These are phyloP conservation scores for Drosophila mimica DNA, from an alignment of 2,888 invertebrate species.

Conservation along the genomic window DNA sequence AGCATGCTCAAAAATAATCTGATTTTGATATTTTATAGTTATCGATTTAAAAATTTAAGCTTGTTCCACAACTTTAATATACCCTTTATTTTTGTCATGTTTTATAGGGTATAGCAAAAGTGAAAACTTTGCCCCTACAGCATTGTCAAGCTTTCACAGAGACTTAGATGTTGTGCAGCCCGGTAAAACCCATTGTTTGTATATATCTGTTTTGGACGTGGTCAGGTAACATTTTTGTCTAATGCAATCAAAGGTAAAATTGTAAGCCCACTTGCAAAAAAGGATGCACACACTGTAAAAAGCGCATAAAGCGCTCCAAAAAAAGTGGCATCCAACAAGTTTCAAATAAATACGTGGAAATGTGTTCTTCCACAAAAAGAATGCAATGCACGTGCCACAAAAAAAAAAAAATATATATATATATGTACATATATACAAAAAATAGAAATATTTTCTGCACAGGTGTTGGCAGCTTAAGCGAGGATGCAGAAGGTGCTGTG, in stretches of 20 bases:
- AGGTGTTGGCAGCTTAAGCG: slow-evolving; percentile 43
- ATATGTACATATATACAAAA: background rate
- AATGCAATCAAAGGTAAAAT: slow-evolving; percentile 64
- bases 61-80: background rate
- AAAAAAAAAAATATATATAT: background rate
- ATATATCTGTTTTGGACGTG: slow-evolving; percentile 40
- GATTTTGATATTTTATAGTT: background rate
- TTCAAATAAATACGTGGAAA: slow-evolving; percentile 38
- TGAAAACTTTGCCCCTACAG: slow-evolving; percentile 3
- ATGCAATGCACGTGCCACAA: slow-evolving; percentile 11
- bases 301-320: slow-evolving; percentile 67
- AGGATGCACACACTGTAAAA: slow-evolving; percentile 65
- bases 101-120: background rate
- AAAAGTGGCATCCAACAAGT: slow-evolving; percentile 51
- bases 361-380: background rate
- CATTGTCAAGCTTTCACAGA: background rate
- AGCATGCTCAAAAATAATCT: no score
- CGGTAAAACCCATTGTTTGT: background rate
- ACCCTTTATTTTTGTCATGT: no score
- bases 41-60: background rate
- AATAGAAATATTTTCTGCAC: slow-evolving; percentile 59
- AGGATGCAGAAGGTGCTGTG: background rate
- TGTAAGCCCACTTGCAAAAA: slow-evolving; percentile 69
- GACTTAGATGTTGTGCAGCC: background rate
- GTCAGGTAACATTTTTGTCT: slow-evolving; percentile 54